phyloP scores from a whole-genome alignment of 2,888 invertebrate genomes.

The Polydrusus cervinus region DNA sequence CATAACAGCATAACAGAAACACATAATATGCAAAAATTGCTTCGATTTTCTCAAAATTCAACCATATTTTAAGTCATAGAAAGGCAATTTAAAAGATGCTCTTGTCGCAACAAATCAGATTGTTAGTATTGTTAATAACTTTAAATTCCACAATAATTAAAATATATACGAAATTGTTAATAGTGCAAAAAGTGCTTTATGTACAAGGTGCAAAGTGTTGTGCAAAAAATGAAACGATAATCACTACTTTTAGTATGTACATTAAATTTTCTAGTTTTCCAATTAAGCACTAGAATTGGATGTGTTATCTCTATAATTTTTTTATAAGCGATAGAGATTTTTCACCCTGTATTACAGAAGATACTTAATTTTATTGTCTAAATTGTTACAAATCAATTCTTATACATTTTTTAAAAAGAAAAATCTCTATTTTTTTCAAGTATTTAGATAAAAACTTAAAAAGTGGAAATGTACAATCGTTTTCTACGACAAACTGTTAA shows the following conservation, averaged over 20 bases:
- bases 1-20: too few relatives aligned
- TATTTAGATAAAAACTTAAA: conserved; percentile 5
- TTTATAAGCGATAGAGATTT: conserved; percentile 32
- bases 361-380: conserved; percentile 33
- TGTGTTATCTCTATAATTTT: conserved; percentile 10
- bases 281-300: conserved; percentile 52
- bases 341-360: conserved; percentile 38
- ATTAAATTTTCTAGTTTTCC: conserved; percentile 33
- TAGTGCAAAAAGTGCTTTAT: conserved; percentile 56
- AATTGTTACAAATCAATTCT: conserved; percentile 2
- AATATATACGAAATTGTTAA: conserved; percentile 22
- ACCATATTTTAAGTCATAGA: background rate
- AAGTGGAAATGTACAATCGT: conserved; percentile 27
- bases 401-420: conserved; percentile 13
- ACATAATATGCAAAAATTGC: too few relatives aligned
- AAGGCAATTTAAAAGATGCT: background rate
- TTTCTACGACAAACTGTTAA: background rate
- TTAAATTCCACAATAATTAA: conserved; percentile 8
- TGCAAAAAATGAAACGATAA: conserved; percentile 52
- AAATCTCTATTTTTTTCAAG: conserved; percentile 25
- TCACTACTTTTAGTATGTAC: conserved; percentile 44
- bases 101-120: background rate
- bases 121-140: conserved; percentile 1
- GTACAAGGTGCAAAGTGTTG: conserved; percentile 61
- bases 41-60: background rate